Conservation (phyloP, 2,797 vertebrate genomes). For the Adelosebastes latens region DNA sequence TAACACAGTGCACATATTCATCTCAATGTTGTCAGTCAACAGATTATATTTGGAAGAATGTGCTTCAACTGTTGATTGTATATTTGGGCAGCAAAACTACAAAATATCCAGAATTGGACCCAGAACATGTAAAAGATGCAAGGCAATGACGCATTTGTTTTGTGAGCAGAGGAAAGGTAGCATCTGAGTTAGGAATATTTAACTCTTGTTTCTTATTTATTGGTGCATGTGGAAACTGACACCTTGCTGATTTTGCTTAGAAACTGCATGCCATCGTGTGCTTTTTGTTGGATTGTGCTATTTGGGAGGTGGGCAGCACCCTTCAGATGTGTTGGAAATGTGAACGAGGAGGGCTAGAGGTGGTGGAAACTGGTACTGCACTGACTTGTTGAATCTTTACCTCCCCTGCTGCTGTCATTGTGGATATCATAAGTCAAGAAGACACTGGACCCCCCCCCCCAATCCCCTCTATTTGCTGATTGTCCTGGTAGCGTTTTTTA, state of each 20-base stretch:
- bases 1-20: constrained; percentile 53
- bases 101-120: constrained; percentile 4
- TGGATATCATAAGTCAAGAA: constrained; percentile 48
- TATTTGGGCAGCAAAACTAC: constrained; percentile 27
- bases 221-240: constrained; percentile 65
- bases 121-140: constrained; percentile 10
- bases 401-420: constrained; percentile 54
- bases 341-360: constrained; percentile 59
- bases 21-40: constrained; percentile 54
- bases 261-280: constrained; percentile 69
- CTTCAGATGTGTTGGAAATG: constrained; percentile 44
- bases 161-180: constrained; percentile 32
- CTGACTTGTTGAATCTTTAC: constrained; percentile 72
- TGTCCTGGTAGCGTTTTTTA: constrained; percentile 30
- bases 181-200: constrained; percentile 35
- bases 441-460: constrained; percentile 29
- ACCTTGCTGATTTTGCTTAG: constrained; percentile 50
- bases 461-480: constrained; percentile 13
- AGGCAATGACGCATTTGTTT: constrained; percentile 11
- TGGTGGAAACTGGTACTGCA: constrained; percentile 73
- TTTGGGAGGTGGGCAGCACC: constrained; percentile 51
- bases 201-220: constrained; percentile 35
- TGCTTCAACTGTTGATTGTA: constrained; percentile 55
- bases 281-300: constrained; percentile 51
- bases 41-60: constrained; percentile 25